These are phyloP conservation scores for Allolobophora icterica DNA, from an alignment of 2,888 invertebrate species.

Conservation along the genomic window DNA sequence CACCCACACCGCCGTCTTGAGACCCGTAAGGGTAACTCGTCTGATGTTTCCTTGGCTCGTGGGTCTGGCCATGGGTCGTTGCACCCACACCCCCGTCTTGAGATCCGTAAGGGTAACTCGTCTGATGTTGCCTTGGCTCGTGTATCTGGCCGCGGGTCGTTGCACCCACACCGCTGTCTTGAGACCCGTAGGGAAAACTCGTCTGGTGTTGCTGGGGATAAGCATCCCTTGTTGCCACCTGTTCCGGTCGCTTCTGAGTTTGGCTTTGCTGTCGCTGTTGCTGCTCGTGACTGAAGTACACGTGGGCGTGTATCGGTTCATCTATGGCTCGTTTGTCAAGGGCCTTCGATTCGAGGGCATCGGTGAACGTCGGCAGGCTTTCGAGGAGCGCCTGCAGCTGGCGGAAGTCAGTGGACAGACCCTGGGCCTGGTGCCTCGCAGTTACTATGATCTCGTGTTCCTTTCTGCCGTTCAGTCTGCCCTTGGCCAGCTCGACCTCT, in stretches of 20 bases:
- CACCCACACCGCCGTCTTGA: neutral
- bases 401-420: conserved; percentile 44
- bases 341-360: conserved; percentile 37
- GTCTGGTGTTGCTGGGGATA: neutral
- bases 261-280: conserved; percentile 29
- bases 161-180: neutral
- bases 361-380: conserved; percentile 48
- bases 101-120: neutral
- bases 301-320: conserved; percentile 41
- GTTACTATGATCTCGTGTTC: conserved; percentile 40
- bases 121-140: neutral
- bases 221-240: conserved; percentile 1
- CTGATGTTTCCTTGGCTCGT: neutral
- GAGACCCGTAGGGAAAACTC: neutral
- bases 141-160: neutral
- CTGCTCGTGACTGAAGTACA: conserved; percentile 37
- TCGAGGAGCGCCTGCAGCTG: conserved; percentile 45
- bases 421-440: conserved; percentile 46
- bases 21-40: neutral
- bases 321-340: conserved; percentile 34
- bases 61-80: neutral
- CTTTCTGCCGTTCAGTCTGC: conserved; percentile 19
- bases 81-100: neutral
- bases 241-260: neutral
- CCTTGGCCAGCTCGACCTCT: conserved; percentile 40